Evolutionary conservation across 2,888 invertebrate genomes (phyloP).

Genomic region (Drosophila suboccidentalis): DNA sequence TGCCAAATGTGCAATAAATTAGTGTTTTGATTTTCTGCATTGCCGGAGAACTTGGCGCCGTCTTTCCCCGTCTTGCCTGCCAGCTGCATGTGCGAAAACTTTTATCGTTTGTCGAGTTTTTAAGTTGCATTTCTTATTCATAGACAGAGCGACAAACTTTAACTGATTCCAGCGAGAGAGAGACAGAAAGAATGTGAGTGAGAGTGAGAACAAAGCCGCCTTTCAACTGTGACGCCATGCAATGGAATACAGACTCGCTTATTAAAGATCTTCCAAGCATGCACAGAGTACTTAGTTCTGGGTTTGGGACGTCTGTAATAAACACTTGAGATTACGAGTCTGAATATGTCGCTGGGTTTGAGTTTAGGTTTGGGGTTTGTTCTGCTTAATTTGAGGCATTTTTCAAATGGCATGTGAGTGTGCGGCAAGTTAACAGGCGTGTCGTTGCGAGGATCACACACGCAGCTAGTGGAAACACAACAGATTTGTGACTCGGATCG

Average conservation of each 20-base stretch:
- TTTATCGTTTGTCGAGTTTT: conserved; percentile 74
- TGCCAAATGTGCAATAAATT: conserved; percentile 81
- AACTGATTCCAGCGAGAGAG: conserved; percentile 15
- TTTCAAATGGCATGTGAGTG: conserved; percentile 45
- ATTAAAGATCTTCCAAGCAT: conserved; percentile 57
- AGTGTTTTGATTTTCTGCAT: conserved; percentile 79
- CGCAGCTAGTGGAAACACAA: conserved; percentile 21
- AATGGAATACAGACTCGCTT: conserved; percentile 56
- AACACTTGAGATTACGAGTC: conserved; percentile 66
- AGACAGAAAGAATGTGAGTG: not conserved
- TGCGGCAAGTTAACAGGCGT: conserved; percentile 57
- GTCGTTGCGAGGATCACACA: conserved; percentile 65
- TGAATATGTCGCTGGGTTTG: conserved; percentile 16
- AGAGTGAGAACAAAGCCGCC: conserved; percentile 30
- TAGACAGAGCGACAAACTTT: conserved; percentile 64
- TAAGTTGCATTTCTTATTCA: conserved; percentile 73
- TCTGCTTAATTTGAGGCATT: conserved; percentile 60
- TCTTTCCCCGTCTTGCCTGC: not conserved
- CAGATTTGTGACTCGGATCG: conserved; percentile 3
- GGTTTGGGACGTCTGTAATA: conserved; percentile 38
- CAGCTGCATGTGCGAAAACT: conserved; percentile 71
- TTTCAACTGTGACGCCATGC: conserved; percentile 53
- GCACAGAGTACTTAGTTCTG: conserved; percentile 25
- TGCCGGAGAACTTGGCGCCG: conserved; percentile 68
- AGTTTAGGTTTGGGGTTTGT: conserved; percentile 20